phyloP scores from a whole-genome alignment of 1,140 invertebrate genomes.

The Bilobella aurantiaca region DNA sequence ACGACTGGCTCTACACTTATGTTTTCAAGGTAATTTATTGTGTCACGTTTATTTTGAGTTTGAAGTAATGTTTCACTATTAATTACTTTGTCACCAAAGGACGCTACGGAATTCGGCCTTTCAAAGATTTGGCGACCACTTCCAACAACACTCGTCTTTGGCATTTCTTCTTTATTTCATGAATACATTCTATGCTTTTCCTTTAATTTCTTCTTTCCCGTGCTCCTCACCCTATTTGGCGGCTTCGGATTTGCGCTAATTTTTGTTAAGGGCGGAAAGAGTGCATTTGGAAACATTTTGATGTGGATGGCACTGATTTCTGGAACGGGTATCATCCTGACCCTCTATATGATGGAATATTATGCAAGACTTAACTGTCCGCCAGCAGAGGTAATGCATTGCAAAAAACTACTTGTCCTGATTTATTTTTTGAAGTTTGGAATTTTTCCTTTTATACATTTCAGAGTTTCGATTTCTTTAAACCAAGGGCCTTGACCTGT shows the following conservation, averaged over 20 bases:
- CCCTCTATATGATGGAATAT: constrained; percentile 72
- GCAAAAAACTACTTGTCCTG: no score
- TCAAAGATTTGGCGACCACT: constrained; percentile 27
- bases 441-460: constrained; percentile 10
- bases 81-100: constrained; percentile 31
- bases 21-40: constrained; percentile 69
- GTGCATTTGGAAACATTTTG: constrained; percentile 58
- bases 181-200: constrained; percentile 70
- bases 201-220: constrained; percentile 76
- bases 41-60: not conserved
- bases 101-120: constrained; percentile 26
- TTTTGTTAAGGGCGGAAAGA: constrained; percentile 44
- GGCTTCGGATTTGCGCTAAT: constrained; percentile 51
- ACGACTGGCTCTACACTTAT: constrained; percentile 88
- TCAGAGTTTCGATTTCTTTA: not conserved
- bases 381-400: constrained; percentile 29
- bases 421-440: no score
- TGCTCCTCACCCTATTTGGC: constrained; percentile 62
- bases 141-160: constrained; percentile 47
- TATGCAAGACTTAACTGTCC: constrained; percentile 71
- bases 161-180: constrained; percentile 61
- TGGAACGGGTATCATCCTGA: constrained; percentile 63
- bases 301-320: constrained; percentile 67
- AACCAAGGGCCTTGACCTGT: constrained; percentile 50
- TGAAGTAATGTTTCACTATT: not conserved